phyloP scores from a whole-genome alignment of 2,888 invertebrate species.

The Petrophora chlorosata region DNA sequence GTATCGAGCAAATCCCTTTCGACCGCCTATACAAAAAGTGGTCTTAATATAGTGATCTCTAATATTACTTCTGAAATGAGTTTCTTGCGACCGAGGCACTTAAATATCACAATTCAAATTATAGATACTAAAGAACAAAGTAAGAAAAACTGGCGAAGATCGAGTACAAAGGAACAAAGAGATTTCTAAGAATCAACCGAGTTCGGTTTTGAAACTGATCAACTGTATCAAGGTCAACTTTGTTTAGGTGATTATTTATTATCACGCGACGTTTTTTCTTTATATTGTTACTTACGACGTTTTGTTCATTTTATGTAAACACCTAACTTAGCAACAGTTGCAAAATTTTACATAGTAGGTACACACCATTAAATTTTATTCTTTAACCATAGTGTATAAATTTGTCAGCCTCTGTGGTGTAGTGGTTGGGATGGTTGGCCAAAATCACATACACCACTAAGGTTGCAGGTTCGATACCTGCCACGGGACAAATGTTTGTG shows the following conservation, averaged over 20 bases:
- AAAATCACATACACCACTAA: too few relatives aligned
- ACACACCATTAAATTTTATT: too few relatives aligned
- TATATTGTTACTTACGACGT: too few relatives aligned
- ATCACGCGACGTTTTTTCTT: conserved; percentile 12
- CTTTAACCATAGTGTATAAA: too few relatives aligned
- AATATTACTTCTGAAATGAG: conserved; percentile 48
- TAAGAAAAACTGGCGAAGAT: neutral
- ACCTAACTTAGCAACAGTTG: too few relatives aligned
- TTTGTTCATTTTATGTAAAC: too few relatives aligned
- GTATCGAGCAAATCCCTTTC: conserved; percentile 55
- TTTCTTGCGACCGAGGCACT: conserved; percentile 35
- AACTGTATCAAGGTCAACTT: conserved; percentile 9
- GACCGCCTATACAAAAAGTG: too few relatives aligned
- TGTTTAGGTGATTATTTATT: conserved; percentile 5
- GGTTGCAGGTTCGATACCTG: too few relatives aligned
- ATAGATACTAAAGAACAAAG: neutral
- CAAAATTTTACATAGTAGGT: too few relatives aligned
- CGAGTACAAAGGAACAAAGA: conserved; percentile 13
- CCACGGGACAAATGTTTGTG: too few relatives aligned
- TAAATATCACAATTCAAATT: conserved; percentile 25
- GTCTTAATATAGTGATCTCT: conserved; percentile 28
- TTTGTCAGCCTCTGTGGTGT: too few relatives aligned
- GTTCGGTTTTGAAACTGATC: conserved; percentile 5
- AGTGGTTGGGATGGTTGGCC: too few relatives aligned
- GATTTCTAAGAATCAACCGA: neutral